These are phyloP conservation scores for Polietes domitor DNA, from an alignment of 2,888 invertebrate species.

Conservation along the genomic window DNA sequence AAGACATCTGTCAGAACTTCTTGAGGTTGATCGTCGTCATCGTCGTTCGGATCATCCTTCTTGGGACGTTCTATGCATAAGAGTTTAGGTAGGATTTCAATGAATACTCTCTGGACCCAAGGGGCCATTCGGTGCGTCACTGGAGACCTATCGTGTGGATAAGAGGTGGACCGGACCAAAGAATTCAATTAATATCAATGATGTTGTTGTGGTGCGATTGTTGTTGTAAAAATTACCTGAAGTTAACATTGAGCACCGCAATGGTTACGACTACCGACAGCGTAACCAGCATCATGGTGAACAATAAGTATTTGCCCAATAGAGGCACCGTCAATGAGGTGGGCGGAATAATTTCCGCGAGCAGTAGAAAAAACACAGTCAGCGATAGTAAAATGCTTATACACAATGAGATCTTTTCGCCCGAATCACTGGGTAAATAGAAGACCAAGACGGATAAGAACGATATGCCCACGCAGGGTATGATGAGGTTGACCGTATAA, in stretches of 20 bases:
- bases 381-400: constrained; percentile 95
- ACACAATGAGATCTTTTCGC: constrained; percentile 98
- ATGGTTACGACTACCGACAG: constrained; percentile 96
- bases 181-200: not conserved
- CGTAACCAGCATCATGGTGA: constrained; percentile 97
- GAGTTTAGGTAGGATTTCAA: constrained; percentile 91
- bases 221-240: no score
- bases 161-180: constrained; percentile 1
- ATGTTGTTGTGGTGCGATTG: not conserved
- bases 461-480: constrained; percentile 98
- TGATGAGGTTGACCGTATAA: constrained; percentile 98
- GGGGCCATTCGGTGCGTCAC: constrained; percentile 96
- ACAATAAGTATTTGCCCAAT: constrained; percentile 94
- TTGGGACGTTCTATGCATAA: constrained; percentile 94
- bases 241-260: constrained; percentile 96
- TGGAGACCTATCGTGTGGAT: constrained; percentile 85
- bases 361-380: constrained; percentile 95
- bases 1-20: constrained; percentile 91
- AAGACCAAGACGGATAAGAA: constrained; percentile 98
- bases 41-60: constrained; percentile 86
- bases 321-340: constrained; percentile 95
- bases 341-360: constrained; percentile 97
- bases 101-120: constrained; percentile 93
- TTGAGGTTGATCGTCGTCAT: constrained; percentile 84
- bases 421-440: constrained; percentile 98